Base-by-base conservation (phyloP, 2,888 invertebrate species). In the Ophion costatus region DNA sequence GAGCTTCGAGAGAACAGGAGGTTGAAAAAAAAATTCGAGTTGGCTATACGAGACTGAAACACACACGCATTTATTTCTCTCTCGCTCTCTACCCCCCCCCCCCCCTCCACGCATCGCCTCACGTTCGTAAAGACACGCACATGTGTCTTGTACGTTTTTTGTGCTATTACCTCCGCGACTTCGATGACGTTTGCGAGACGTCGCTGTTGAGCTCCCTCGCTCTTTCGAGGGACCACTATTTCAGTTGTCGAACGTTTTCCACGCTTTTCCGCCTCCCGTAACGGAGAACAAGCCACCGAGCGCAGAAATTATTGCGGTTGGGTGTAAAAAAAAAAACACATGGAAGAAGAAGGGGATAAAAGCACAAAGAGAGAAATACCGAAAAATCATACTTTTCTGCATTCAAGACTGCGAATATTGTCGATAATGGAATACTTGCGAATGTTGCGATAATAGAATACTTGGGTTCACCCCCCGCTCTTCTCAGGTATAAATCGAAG, bases 61-160 rank as follows among this genome's bases (percentile, higher is more conserved):
- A n/a, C 64, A 33, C 63, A 51, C 70, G 38, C 59, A 59, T 59
- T 20, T 59, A 2, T 14, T 1, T 14, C 33, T 45, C 51, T 73
- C 70, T 33, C 33, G 4, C 20, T 70, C 64, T 78, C 42, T 78
- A 45, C 71, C 79, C 11, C 45, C 11, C 45, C 1, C 45, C 11
- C 9, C 11, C 45, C 11, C 14, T 51, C 14, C 51, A 17, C 51
- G 17, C 14, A 69, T 71, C 61, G 78, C 59, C 78, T 69, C 42
- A 61, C 59, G 29, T 61, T 38, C 22, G 70, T 79, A 24, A 61
- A 70, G 74, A 7, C 33, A 70, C 42, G 17, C 78, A 84, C 84
- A 84, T 75, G 75, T 84, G 84, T 82, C 66, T 84, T 67, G 66
- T 24, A 17, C n/a, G 9, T 70, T 84, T 84, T 84, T 84, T 79